Evolutionary conservation across 2,888 invertebrate genomes (phyloP), one percentile per base, ranked within the genome.

Genomic region (Leptopilina syphax): DNA sequence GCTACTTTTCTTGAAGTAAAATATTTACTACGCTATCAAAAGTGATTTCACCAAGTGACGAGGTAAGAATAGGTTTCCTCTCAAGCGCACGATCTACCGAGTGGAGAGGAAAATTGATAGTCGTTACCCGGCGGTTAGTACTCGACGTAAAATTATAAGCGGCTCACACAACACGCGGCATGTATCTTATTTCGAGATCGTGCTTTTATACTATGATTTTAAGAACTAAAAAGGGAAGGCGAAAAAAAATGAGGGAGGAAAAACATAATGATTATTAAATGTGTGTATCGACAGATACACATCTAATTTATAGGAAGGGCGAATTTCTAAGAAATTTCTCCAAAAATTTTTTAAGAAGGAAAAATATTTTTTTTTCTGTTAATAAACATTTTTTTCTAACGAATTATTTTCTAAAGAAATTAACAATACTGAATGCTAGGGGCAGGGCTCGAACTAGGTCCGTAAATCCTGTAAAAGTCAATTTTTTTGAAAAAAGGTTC

Each of bases 91-190:
- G 70, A 70, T 54, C 13, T 54, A 70, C 70, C 34, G 34, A 27
- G 70, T 70, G 34, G 54, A 54, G 54, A 70, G 54, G 70, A 70
- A 70, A 70, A 70, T 70, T 70, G 54, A 70, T 70, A 70, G 70
- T 70, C 54, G 70, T 70, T 70, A 70, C 70, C 54, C 27, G 54
- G 27, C 70, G 27, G 70, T 70, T 70, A 70, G 54, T 70, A 70
- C 54, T 70, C 54, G 50, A 68, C 68, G 68, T 68, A 47, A 68
- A 47, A 68, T 68, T 68, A 68, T 47, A 68, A 68, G 68, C 44
- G 50, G 68, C 27, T 70, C 70, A 34, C 54, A 47, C 27, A 70
- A 50, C 27, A 7, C 70, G 12, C 70, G 24, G 27, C 27, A 50
- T 70, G 27, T 54, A 70, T 27, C 13, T 68, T 50, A 50, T 68